These are phyloP conservation scores for Bugulina stolonifera DNA, from an alignment of 2,888 invertebrate genomes.

Conservation along the genomic window DNA sequence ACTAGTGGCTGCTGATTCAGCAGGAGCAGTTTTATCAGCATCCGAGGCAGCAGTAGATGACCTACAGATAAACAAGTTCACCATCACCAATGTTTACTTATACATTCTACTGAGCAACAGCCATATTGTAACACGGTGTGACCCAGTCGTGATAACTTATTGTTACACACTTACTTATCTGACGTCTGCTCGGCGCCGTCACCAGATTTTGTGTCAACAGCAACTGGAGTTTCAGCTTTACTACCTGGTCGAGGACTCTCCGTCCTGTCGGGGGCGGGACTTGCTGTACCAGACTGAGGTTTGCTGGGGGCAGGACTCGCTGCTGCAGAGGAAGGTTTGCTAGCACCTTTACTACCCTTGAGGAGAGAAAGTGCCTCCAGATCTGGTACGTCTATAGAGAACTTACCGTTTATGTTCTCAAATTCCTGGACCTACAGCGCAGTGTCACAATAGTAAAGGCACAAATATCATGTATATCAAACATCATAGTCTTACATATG, in stretches of 20 bases:
- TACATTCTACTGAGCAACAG: too few species aligned
- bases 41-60: background rate
- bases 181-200: background rate
- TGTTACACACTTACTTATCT: background rate
- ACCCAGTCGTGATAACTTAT: too few species aligned
- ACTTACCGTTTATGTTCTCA: slow-evolving; percentile 90
- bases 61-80: too few species aligned
- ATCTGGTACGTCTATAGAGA: slow-evolving; percentile 11
- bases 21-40: background rate
- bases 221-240: background rate
- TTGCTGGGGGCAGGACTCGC: slow-evolving; percentile 15
- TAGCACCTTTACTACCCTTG: background rate
- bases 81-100: too few species aligned
- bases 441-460: too few species aligned
- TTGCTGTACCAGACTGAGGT: background rate
- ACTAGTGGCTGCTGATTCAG: background rate
- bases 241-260: background rate
- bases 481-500: too few species aligned
- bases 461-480: too few species aligned
- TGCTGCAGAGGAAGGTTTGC: slow-evolving; percentile 12
- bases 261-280: slow-evolving; percentile 14
- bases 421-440: slow-evolving; percentile 93
- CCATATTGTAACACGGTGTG: too few species aligned
- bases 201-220: background rate
- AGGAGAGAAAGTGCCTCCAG: background rate